Base-by-base conservation (phyloP, 2,113 vertebrate species). In the Protobothrops flavoviridis region DNA sequence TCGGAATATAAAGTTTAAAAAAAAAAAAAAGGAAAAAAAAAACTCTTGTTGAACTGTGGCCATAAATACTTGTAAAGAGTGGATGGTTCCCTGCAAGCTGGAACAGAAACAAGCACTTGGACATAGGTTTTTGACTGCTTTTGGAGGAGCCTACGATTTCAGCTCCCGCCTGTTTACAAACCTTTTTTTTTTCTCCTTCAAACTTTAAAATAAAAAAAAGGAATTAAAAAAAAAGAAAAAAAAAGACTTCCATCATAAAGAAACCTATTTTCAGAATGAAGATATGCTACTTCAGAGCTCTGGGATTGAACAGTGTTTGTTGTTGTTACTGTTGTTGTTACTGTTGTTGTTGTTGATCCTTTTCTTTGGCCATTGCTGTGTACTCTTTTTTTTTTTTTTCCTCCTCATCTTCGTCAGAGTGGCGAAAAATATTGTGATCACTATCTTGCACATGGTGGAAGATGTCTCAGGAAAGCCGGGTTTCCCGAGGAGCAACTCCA, bases 381-480 rank as follows among this genome's bases (percentile, higher is more conserved):
- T 97, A 96, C 96, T 97, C 95, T 97, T 96, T 96, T 95, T 97
- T 86, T 85, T 87, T 53, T 56, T 96, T 94, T 96, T 55, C 95
- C 94, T 50, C 96, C 96, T 96, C 96, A 95, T 97, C 95, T 96
- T 95, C 95, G 94, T 97, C 96, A n/a, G 91, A 95, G 97, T 96
- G 97, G 95, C 96, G 95, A 96, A 97, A 96, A 93, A 95, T 95
- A 95, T 96, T 97, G 98, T 98, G 98, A 98, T 98, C 98, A 98
- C 98, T 98, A 98, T 99, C 99, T 99, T 99, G 99, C 99, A 99
- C 99, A 99, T 97, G 98, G 98, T 98, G 99, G 98, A 98, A 97
- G 98, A 98, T 98, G 99, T 98, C 99, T 99, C 99, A 99, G 99
- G 99, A 99, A 99, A 98, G 98, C 98, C 98, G 98, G 98, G 98